Evolutionary conservation across 2,113 vertebrate species (phyloP).

Genomic region (Cyprinodon variegatus): DNA sequence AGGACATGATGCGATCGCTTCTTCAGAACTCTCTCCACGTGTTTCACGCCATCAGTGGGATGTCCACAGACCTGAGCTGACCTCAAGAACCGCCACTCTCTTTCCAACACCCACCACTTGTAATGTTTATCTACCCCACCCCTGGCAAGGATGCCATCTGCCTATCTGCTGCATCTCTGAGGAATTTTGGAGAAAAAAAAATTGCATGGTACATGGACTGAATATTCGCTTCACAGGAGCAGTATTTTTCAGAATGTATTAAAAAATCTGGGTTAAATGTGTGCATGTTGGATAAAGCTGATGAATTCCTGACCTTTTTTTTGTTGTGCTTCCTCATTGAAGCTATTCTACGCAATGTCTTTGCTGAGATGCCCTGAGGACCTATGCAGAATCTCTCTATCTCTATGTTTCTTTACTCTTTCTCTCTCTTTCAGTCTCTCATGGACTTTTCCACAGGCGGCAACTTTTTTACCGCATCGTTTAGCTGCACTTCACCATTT

Average conservation of each 20-base stretch:
- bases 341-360: background rate
- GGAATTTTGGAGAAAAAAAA: background rate
- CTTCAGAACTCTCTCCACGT: constrained; percentile 92
- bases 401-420: background rate
- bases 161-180: constrained; percentile 6
- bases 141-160: background rate
- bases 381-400: constrained; percentile 54
- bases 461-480: background rate
- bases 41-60: constrained; percentile 96
- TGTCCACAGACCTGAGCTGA: constrained; percentile 82
- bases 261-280: background rate
- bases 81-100: background rate
- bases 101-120: background rate
- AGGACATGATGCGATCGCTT: constrained; percentile 88
- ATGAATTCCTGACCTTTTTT: constrained; percentile 30
- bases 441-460: background rate
- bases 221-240: constrained; percentile 17
- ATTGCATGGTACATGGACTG: background rate
- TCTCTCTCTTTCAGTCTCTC: too few relatives aligned
- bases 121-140: background rate
- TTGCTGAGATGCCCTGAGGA: constrained; percentile 5
- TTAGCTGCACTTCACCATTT: background rate
- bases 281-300: constrained; percentile 22
- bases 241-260: constrained; percentile 54
- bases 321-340: constrained; percentile 4